Evolutionary conservation across 2,888 invertebrate genomes (phyloP).

Genomic region (Microctonus hyperodae): DNA sequence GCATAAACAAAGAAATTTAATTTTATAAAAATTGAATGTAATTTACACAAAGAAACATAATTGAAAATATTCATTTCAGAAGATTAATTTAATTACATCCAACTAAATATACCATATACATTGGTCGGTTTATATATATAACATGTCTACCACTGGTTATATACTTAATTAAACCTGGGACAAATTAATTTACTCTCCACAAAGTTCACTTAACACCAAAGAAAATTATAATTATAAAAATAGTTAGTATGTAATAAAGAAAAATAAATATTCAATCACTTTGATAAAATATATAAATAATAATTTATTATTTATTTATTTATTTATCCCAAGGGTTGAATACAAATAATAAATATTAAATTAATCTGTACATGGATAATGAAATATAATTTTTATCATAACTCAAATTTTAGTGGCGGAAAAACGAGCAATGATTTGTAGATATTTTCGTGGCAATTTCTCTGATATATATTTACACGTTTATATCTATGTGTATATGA

Average conservation of each 20-base stretch:
- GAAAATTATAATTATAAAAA: conserved; percentile 47
- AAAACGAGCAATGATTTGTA: not conserved
- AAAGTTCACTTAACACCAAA: conserved; percentile 26
- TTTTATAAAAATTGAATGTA: not conserved
- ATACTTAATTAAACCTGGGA: not conserved
- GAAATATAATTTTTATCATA: not conserved
- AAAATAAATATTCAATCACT: not conserved
- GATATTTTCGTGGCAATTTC: not conserved
- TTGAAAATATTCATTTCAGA: not conserved
- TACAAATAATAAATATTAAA: no score
- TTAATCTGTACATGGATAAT: no score
- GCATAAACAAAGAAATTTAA: no score
- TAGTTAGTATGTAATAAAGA: no score
- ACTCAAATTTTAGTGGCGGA: not conserved
- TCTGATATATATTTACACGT: conserved; percentile 29
- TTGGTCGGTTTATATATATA: no score
- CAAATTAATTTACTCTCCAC: conserved; percentile 5
- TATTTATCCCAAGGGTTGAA: no score
- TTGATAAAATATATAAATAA: not conserved
- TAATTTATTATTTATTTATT: no score
- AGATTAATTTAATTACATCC: not conserved
- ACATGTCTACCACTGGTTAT: not conserved
- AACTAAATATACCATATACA: not conserved
- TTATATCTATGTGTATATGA: no score
- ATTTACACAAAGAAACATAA: not conserved